These are phyloP conservation scores for Distichodus sexfasciatus DNA, from an alignment of 2,797 vertebrate species.

Conservation along the genomic window DNA sequence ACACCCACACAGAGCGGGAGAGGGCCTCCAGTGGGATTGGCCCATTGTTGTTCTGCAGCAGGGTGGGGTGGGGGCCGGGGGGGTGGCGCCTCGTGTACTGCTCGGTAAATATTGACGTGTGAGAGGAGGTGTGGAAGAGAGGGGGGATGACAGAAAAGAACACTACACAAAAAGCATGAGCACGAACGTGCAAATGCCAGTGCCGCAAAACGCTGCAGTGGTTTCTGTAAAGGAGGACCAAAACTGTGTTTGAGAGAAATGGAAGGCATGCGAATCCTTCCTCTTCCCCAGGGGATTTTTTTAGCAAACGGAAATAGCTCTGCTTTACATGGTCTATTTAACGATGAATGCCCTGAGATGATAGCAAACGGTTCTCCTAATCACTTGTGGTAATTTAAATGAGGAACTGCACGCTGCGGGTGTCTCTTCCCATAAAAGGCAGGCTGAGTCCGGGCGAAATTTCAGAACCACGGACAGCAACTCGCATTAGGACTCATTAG, in stretches of 20 bases:
- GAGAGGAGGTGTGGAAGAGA: constrained; percentile 20
- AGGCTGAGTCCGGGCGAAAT: not conserved
- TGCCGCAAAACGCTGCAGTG: not conserved
- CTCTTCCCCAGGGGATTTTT: constrained; percentile 14
- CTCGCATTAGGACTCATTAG: not conserved
- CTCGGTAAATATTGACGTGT: constrained; percentile 49
- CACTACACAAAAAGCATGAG: not conserved
- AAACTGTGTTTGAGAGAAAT: not conserved
- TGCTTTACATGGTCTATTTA: constrained; percentile 70
- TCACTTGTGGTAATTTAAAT: constrained; percentile 57
- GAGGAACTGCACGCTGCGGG: constrained; percentile 21
- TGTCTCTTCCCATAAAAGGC: not conserved
- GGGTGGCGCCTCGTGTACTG: constrained; percentile 27
- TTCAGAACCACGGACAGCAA: constrained; percentile 8
- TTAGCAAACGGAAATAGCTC: constrained; percentile 45
- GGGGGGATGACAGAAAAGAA: not conserved
- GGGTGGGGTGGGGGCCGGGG: too few relatives aligned
- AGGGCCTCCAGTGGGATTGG: constrained; percentile 31
- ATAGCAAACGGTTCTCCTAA: constrained; percentile 62
- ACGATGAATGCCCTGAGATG: constrained; percentile 61
- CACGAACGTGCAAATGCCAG: not conserved
- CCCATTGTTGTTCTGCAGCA: constrained; percentile 40
- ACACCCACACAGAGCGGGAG: constrained; percentile 45
- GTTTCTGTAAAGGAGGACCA: not conserved
- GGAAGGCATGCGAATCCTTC: constrained; percentile 11